Evolutionary conservation across 2,888 invertebrate genomes (phyloP).

Genomic region (Phalangium opilio): DNA sequence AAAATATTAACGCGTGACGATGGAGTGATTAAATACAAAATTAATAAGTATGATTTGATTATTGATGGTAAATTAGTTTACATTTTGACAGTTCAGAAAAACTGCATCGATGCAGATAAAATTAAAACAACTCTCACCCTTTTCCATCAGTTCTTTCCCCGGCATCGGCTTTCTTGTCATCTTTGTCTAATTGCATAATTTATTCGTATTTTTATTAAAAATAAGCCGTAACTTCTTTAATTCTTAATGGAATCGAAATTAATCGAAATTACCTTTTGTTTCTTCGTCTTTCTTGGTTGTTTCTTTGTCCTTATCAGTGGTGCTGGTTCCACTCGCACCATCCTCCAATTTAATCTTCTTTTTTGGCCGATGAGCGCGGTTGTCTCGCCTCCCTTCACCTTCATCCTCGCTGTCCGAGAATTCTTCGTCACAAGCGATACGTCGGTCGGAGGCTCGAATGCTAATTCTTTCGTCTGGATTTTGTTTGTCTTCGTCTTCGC

Average conservation of each 20-base stretch:
- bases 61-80: no score
- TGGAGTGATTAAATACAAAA: no score
- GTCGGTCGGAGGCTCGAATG: slow-evolving; percentile 54
- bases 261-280: slow-evolving; percentile 12
- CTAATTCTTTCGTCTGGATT: slow-evolving; percentile 70
- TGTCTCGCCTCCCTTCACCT: slow-evolving; percentile 46
- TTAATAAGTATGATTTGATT: no score
- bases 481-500: slow-evolving; percentile 69
- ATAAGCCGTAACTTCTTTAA: no score
- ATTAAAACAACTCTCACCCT: no score
- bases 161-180: slow-evolving; percentile 12
- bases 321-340: neutral
- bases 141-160: slow-evolving; percentile 10
- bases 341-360: slow-evolving; percentile 46
- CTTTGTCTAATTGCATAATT: slow-evolving; percentile 15
- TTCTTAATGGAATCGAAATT: no score
- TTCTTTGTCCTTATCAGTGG: slow-evolving; percentile 42
- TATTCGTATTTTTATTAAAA: no score
- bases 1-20: no score
- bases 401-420: slow-evolving; percentile 69
- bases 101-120: no score
- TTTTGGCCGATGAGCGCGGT: slow-evolving; percentile 33
- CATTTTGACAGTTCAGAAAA: no score
- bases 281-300: slow-evolving; percentile 12
- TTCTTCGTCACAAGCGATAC: slow-evolving; percentile 88